Percentiles rank a stretch among this genome's conserved stretches.
Conservation (phyloP, 2,113 vertebrate genomes). For the Petaurus breviceps region DNA sequence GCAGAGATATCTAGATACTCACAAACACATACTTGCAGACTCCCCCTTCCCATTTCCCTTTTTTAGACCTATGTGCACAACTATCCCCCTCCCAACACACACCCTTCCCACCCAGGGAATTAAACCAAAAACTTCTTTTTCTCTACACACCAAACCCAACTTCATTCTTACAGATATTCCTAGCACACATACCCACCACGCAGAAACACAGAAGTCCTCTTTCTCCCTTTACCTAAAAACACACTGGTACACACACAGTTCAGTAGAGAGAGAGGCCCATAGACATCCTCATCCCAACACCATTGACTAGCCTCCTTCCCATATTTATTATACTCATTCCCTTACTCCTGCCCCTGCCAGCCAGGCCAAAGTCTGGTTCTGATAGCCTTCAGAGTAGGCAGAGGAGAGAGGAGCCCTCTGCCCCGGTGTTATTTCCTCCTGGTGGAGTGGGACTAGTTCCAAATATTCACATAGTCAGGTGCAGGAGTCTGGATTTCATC, state of each 20-base stretch:
- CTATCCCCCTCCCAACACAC: too few relatives aligned
- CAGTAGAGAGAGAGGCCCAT: background rate
- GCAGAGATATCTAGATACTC: too few relatives aligned
- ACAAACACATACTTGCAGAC: too few relatives aligned
- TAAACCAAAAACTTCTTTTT: background rate
- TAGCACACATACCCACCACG: background rate
- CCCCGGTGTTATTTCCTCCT: background rate
- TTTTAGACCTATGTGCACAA: too few relatives aligned
- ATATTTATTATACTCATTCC: background rate
- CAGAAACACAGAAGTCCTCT: background rate
- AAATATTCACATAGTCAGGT: background rate
- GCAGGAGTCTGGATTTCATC: background rate
- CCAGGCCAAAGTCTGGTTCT: background rate
- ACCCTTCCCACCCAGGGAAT: background rate
- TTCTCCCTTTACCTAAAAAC: background rate
- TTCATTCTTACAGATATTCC: background rate
- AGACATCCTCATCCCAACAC: background rate
- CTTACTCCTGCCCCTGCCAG: background rate
- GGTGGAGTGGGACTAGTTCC: background rate
- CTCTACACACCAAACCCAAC: background rate
- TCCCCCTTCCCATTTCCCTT: too few relatives aligned
- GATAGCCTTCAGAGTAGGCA: background rate
- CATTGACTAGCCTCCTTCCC: background rate
- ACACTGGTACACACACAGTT: background rate
- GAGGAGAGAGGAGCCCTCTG: background rate